A percentile compares a stretch with the other conserved stretches of the same genome.
phyloP scores from a whole-genome alignment of 2,113 vertebrate genomes.

The Brachyhypopomus gauderio region DNA sequence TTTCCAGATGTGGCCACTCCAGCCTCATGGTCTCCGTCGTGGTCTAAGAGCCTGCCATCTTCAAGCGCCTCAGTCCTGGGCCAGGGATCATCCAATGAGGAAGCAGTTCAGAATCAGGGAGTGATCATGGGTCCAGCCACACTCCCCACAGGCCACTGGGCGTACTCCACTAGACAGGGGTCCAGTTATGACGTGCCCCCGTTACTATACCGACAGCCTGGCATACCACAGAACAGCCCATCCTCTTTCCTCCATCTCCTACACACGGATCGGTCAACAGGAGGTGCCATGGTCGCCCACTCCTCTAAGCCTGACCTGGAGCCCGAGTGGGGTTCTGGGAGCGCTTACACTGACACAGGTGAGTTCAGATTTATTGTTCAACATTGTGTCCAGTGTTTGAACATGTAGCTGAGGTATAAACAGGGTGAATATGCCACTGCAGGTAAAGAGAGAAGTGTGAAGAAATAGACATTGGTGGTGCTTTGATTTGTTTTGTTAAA shows the following conservation, averaged over 20 bases:
- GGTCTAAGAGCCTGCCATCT: constrained; percentile 66
- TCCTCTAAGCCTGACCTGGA: constrained; percentile 62
- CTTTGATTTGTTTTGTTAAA: not conserved
- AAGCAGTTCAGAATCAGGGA: constrained; percentile 20
- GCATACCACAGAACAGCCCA: constrained; percentile 10
- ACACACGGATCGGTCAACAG: constrained; percentile 71
- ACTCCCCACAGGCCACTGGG: constrained; percentile 62
- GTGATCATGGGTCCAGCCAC: constrained; percentile 47
- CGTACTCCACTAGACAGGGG: constrained; percentile 58
- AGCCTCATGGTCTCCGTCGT: constrained; percentile 64
- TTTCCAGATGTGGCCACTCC: constrained; percentile 58
- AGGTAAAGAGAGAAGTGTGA: too few relatives aligned
- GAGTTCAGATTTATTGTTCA: too few relatives aligned
- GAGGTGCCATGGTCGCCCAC: constrained; percentile 61
- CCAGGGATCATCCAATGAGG: constrained; percentile 35
- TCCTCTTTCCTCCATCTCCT: constrained; percentile 74
- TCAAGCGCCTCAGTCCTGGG: constrained; percentile 51
- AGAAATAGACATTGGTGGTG: too few relatives aligned
- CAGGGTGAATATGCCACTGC: too few relatives aligned
- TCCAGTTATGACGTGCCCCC: constrained; percentile 48
- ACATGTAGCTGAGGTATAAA: too few relatives aligned
- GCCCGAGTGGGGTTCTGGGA: constrained; percentile 58
- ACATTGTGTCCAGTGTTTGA: too few relatives aligned
- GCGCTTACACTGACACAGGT: constrained; percentile 60
- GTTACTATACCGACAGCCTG: constrained; percentile 39